Evolutionary conservation across 2,113 vertebrate species (phyloP), one percentile per base, ranked within the genome.

Genomic region (Corynorhinus townsendii): DNA sequence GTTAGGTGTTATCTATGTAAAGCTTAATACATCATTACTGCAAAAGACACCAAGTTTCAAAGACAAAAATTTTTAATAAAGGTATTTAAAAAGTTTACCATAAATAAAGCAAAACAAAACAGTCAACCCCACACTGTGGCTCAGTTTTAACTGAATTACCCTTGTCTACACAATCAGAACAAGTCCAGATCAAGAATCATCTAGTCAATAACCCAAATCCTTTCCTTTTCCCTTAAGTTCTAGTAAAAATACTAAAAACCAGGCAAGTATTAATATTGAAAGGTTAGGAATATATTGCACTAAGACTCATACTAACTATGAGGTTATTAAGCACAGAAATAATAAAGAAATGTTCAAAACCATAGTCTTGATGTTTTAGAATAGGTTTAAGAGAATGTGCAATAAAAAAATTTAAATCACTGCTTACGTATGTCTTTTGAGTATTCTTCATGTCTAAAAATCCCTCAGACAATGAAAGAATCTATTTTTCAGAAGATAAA

Each of bases 371-470:
- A 86, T 75, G 38, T 85, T 92, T 88, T 47, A 93, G 45, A 89
- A 86, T 5, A 73, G 16, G 56, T 64, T 56, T 83, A 93, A 71
- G 40, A 87, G 43, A 93, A 79, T 59, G 80, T 52, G 6, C 26
- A 93, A 56, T 62, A 83, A 77, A 33, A 96, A 49, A 38, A 87
- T 94, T 87, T 88, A 79, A 64, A 89, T 76, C 45, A 86, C 24
- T 93, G 11, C n/a, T 95, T 88, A n/a, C 8, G 0, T 59, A 24
- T 62, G 35, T 85, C 1, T 84, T 81, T 40, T 88, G 71, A 77
- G 15, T 62, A 81, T 20, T 85, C 15, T 66, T 91, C 59, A 89
- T 40, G 33, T 73, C 33, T 12, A 24, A 52, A 93, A 90, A 47
- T 52, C 33, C 66, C 80, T 81, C 52, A 69, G 49, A 89, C 22